Evolutionary conservation across 2,113 vertebrate genomes (phyloP).

Genomic region (Brachyhypopomus gauderio): DNA sequence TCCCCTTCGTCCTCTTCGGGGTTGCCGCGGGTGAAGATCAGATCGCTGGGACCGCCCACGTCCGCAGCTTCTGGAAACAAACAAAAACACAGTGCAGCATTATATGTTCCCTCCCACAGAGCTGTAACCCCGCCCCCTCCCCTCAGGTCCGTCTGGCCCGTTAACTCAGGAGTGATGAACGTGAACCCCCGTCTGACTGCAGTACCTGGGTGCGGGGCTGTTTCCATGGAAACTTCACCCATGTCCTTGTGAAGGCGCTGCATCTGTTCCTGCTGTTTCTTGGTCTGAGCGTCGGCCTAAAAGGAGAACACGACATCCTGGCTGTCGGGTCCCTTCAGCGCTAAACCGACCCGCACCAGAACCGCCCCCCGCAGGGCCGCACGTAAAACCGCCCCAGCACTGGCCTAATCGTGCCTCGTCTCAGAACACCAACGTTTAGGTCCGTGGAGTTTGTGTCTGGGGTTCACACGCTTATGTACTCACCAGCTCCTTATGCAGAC

Average conservation of each 20-base stretch:
- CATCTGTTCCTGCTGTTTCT: constrained; percentile 85
- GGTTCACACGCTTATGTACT: constrained; percentile 53
- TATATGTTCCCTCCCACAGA: background rate
- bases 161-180: background rate
- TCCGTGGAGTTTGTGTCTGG: background rate
- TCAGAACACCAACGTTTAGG: background rate
- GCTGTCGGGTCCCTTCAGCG: background rate
- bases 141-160: background rate
- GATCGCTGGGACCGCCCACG: constrained; percentile 79
- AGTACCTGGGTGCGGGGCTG: constrained; percentile 72
- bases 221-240: constrained; percentile 77
- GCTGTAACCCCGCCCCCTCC: too few species aligned
- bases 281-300: constrained; percentile 79
- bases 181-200: background rate
- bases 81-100: background rate
- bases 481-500: constrained; percentile 85
- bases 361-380: too few species aligned
- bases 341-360: too few species aligned
- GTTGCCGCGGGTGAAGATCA: constrained; percentile 89
- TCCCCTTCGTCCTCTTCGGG: constrained; percentile 80
- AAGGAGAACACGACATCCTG: background rate
- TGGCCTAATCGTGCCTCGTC: too few species aligned
- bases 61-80: constrained; percentile 54
- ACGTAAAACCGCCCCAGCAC: too few species aligned
- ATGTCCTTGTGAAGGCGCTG: constrained; percentile 85